Evolutionary conservation across 2,797 vertebrate species (phyloP), one percentile per base, ranked within the genome.

Genomic region (Sebastes jordani): DNA sequence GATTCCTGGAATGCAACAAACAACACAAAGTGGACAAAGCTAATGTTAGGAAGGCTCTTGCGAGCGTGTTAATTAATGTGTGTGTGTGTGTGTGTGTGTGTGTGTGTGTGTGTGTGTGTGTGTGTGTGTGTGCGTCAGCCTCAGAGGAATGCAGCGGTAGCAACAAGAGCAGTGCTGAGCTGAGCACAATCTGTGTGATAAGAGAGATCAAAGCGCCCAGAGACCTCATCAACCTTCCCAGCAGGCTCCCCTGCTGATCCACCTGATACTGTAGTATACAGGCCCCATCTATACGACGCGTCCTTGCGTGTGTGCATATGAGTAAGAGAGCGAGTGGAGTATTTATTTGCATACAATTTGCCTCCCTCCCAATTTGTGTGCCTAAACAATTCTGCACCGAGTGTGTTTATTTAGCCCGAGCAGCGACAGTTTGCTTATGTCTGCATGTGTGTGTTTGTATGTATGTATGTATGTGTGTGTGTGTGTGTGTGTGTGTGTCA

Each of bases 141-240:
- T 76, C 71, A 25, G 76, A 87, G 88, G 87, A 90, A 87, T 88
- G 88, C 80, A 63, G 80, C 4, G 18, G 65, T 74, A 73, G 84
- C 38, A 58, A 78, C 76, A 83, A 72, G 66, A 81, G 80, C 69
- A 8, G 59, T 18, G 75, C 83, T 84, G 87, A 90, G 79, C 78
- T 84, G 87, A 90, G 79, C 78, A 81, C 74, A 89, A 87, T 90
- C 81, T 77, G 25, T 69, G 81, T 23, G 92, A 91, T 91, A 88
- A 92, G 77, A 60, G 34, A 79, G 86, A 90, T 93, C 84, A 92
- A 93, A 90, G 86, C 64, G 18, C 54, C 65, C 36, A 27, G 78
- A 87, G 86, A 85, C 86, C 80, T 91, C 81, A 85, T 91, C 87
- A 84, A 63, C 77, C 90, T 85, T 86, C 62, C 82, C 78, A 80